Conservation (phyloP, 2,113 vertebrate genomes). For the Peromyscus leucopus region DNA sequence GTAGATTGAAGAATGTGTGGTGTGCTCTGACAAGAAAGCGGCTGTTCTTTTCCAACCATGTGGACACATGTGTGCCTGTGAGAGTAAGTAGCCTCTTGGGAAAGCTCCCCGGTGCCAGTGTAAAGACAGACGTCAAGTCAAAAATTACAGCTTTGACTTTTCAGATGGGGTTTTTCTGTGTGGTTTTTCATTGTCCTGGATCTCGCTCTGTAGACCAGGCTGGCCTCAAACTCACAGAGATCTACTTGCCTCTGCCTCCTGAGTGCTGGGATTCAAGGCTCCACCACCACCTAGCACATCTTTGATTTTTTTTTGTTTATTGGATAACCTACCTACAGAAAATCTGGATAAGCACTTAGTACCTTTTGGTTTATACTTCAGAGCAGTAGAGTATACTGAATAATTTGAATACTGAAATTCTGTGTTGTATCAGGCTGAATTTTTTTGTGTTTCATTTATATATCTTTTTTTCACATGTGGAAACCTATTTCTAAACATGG, state of each 20-base stretch:
- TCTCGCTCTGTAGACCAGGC: too few relatives aligned
- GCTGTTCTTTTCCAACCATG: constrained; percentile 99
- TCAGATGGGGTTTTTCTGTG: too few relatives aligned
- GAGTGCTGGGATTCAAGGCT: too few relatives aligned
- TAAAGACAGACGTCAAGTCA: constrained; percentile 1
- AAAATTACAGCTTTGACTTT: not conserved
- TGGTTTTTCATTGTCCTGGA: too few relatives aligned
- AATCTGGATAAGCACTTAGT: not conserved
- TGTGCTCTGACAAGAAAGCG: constrained; percentile 99
- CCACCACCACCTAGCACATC: too few relatives aligned
- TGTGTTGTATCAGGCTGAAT: not conserved
- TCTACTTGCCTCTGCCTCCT: too few relatives aligned
- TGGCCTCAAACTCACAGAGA: too few relatives aligned
- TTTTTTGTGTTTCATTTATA: constrained; percentile 26
- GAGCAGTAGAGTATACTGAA: not conserved
- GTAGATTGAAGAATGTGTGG: constrained; percentile 99
- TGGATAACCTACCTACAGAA: not conserved
- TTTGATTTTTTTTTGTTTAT: not conserved
- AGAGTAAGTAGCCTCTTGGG: constrained; percentile 93
- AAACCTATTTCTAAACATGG: constrained; percentile 25
- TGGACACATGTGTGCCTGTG: constrained; percentile 99
- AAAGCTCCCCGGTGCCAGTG: not conserved
- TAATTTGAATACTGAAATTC: not conserved
- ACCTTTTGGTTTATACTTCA: not conserved
- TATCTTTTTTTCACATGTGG: not conserved